These are phyloP conservation scores for Petaurus breviceps DNA, from an alignment of 2,113 vertebrate species.

Conservation along the genomic window DNA sequence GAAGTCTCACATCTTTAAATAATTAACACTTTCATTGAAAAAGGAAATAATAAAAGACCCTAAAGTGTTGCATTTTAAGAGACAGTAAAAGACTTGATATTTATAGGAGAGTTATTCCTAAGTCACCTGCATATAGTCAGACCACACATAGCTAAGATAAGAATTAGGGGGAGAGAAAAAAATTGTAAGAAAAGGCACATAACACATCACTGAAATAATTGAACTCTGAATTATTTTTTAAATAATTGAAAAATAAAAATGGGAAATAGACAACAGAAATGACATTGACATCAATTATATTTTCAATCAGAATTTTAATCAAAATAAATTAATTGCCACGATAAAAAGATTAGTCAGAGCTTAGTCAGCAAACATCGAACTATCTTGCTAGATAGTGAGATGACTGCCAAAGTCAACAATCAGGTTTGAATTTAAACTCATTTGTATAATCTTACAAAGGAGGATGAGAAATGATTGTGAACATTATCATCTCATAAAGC, in stretches of 20 bases:
- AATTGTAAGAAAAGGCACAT: background rate
- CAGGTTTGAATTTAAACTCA: background rate
- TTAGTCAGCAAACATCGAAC: background rate
- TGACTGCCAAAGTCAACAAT: background rate
- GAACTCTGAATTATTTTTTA: background rate
- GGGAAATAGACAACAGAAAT: background rate
- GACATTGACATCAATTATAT: background rate
- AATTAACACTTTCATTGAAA: too few relatives aligned
- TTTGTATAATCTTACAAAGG: background rate
- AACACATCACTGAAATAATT: background rate
- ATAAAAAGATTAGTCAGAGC: background rate
- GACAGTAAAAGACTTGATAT: too few relatives aligned
- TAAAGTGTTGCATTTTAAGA: too few relatives aligned
- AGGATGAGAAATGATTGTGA: background rate
- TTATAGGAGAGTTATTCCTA: too few relatives aligned
- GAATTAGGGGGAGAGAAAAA: background rate
- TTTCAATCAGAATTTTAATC: background rate
- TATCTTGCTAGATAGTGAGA: background rate
- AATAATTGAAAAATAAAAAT: background rate
- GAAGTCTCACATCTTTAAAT: too few relatives aligned
- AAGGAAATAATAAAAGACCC: too few relatives aligned
- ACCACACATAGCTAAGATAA: background rate
- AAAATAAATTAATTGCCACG: background rate
- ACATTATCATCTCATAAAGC: background rate
- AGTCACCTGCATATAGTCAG: background rate